Percentiles rank a stretch among this genome's conserved stretches.
Evolutionary conservation across 2,797 vertebrate species (phyloP).

Genomic region (Scomberomorus guttatus): DNA sequence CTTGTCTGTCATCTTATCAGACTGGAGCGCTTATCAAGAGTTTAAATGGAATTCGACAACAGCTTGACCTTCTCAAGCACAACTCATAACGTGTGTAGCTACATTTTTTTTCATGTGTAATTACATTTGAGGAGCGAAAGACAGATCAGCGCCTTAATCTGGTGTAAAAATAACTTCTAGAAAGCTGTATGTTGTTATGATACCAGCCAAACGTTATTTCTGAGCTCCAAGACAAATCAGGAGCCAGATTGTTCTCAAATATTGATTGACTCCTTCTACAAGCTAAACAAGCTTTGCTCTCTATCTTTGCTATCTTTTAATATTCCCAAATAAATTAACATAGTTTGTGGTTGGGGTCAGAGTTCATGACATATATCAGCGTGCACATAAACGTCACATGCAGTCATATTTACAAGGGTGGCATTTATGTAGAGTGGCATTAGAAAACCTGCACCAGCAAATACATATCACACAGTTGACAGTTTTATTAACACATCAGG

Average conservation of each 20-base stretch:
- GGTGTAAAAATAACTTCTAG: neutral
- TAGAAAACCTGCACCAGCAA: constrained; percentile 21
- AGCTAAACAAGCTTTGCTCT: neutral
- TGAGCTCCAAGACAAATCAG: neutral
- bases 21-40: neutral
- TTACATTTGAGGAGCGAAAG: neutral
- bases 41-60: neutral
- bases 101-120: constrained; percentile 1
- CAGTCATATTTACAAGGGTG: constrained; percentile 24
- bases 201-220: neutral
- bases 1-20: neutral
- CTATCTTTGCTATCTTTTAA: constrained; percentile 4
- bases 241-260: neutral
- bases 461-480: constrained; percentile 49
- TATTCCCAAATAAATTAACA: neutral
- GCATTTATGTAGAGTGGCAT: constrained; percentile 41
- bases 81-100: neutral
- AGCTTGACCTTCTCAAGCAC: constrained; percentile 15
- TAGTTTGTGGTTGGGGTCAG: neutral
- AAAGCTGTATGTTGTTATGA: neutral
- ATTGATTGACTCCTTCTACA: neutral
- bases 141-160: neutral
- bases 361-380: constrained; percentile 4
- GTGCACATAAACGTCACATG: constrained; percentile 31
- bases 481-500: constrained; percentile 64